These are phyloP conservation scores for Erythrocebus patas DNA, from an alignment of 2,113 vertebrate species.

Conservation along the genomic window DNA sequence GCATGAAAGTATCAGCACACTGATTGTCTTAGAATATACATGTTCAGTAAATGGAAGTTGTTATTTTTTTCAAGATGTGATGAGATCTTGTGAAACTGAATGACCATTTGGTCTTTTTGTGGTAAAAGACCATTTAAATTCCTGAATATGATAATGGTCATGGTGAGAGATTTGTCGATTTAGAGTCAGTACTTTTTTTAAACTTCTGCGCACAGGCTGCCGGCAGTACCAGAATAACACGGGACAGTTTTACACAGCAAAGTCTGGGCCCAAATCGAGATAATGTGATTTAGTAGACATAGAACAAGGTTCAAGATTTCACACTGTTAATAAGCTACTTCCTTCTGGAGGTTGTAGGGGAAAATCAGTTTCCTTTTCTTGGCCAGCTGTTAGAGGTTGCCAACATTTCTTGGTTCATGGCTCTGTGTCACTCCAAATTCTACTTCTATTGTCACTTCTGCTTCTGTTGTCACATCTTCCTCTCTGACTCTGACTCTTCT, in stretches of 20 bases:
- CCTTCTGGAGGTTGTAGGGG: neutral
- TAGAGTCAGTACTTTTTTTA: neutral
- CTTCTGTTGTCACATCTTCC: neutral
- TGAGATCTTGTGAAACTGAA: neutral
- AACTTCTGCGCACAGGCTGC: neutral
- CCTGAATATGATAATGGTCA: neutral
- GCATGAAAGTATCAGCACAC: neutral
- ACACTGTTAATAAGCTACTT: neutral
- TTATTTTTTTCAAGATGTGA: neutral
- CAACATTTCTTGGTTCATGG: neutral
- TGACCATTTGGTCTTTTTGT: neutral
- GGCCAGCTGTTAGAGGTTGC: neutral
- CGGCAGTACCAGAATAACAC: neutral
- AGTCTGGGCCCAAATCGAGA: neutral
- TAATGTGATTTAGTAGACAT: neutral
- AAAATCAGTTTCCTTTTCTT: neutral
- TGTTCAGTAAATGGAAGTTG: neutral
- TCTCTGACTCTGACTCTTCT: neutral
- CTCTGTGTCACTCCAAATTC: neutral
- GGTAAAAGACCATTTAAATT: neutral
- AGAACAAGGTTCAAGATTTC: neutral
- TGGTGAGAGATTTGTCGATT: neutral
- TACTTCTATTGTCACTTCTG: neutral
- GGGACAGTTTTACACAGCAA: neutral
- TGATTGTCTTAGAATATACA: neutral